These are phyloP conservation scores for Acanthornis magna DNA, from an alignment of 2,797 vertebrate species.

Conservation along the genomic window DNA sequence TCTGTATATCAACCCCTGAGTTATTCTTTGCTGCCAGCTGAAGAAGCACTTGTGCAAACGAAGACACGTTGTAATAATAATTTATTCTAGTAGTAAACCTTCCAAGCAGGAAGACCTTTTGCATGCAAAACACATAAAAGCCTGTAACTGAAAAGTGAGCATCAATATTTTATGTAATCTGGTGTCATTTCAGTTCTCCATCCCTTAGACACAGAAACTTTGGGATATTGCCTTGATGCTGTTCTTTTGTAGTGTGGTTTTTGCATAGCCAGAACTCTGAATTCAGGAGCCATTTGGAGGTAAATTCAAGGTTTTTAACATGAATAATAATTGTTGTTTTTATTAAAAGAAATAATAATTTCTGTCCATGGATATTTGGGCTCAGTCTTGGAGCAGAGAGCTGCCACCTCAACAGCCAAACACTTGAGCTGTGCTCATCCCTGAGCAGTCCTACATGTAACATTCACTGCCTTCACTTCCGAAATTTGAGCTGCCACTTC, in stretches of 20 bases:
- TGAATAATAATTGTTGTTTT: not conserved
- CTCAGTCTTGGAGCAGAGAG: not conserved
- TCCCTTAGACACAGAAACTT: not conserved
- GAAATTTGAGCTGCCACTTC: not conserved
- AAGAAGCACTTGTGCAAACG: not conserved
- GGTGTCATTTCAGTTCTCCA: not conserved
- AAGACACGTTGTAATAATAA: not conserved
- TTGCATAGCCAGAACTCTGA: not conserved
- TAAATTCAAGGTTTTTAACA: not conserved
- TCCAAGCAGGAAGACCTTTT: not conserved
- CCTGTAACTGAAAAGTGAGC: not conserved
- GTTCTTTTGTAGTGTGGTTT: not conserved
- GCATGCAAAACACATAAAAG: not conserved
- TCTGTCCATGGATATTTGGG: not conserved
- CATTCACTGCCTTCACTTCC: accelerated
- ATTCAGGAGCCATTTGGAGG: accelerated
- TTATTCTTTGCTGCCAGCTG: not conserved
- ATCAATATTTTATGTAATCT: not conserved
- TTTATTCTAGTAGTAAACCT: not conserved
- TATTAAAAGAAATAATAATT: too few species aligned
- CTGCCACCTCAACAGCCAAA: not conserved
- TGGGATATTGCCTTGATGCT: not conserved
- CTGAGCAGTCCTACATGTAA: accelerated
- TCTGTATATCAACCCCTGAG: not conserved
- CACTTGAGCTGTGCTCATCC: not conserved